These are phyloP conservation scores for Leucopsar rothschildi DNA, from an alignment of 2,113 vertebrate genomes.

Conservation along the genomic window DNA sequence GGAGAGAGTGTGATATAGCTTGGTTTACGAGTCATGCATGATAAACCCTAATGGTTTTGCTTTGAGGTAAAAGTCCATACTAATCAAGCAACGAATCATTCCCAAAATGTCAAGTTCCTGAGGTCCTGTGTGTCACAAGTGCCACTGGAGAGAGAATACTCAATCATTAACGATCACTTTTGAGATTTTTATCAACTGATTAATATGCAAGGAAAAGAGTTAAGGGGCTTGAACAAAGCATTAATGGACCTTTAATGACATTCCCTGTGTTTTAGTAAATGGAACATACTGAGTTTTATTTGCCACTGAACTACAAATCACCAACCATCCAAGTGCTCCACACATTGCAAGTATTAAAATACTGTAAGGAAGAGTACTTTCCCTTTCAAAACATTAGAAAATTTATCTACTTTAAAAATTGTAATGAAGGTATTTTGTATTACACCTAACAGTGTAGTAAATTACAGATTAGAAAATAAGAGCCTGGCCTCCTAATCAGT, in stretches of 20 bases:
- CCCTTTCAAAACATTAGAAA: not conserved
- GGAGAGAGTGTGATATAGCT: constrained; percentile 30
- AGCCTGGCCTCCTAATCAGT: not conserved
- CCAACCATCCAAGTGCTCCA: not conserved
- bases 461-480: not conserved
- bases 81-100: constrained; percentile 59
- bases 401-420: not conserved
- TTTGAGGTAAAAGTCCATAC: constrained; percentile 53
- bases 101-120: not conserved
- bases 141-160: not conserved
- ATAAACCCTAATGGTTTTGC: constrained; percentile 49
- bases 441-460: not conserved
- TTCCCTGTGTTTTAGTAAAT: not conserved
- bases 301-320: not conserved
- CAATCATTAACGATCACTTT: constrained; percentile 1
- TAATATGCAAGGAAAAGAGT: constrained; percentile 30
- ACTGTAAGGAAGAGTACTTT: not conserved
- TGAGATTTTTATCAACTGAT: constrained; percentile 46
- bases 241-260: constrained; percentile 33
- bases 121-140: constrained; percentile 24
- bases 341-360: not conserved
- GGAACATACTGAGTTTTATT: not conserved
- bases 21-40: constrained; percentile 17
- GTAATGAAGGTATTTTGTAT: not conserved
- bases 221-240: constrained; percentile 1